Base-by-base conservation (phyloP, 2,797 vertebrate genomes). In the Cichlasoma orientale region DNA sequence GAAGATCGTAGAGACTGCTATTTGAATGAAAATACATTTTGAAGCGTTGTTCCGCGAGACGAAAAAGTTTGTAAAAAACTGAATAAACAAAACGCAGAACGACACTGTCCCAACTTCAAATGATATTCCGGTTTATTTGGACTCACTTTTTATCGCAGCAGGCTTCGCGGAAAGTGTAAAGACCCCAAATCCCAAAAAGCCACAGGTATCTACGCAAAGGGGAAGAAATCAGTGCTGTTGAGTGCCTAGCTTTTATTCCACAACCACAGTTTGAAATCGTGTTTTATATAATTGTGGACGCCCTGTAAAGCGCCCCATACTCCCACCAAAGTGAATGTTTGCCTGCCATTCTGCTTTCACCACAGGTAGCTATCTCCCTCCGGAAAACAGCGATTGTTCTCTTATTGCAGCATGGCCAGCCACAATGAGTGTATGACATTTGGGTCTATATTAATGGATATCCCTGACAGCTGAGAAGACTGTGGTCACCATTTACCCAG, bases 201-300 rank as follows among this genome's bases (percentile, higher is more conserved):
- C 94, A 92, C 95, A 96, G 95, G 96, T 96, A 96, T 95, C 95
- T 91, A 93, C 90, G 95, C 95, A 94, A 96, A 96, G 75, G 47
- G 33, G 92, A 94, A 56, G 31, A 94, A 93, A 94, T 95, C 89
- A 91, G 90, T 86, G 92, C 85, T 86, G 87, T 96, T 93, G 92
- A 93, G 93, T 90, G 93, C 91, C 78, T 93, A 93, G 94, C 93
- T 94, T 95, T 96, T 93, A 95, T 95, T 94, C 92, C 33, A 58
- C 95, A 96, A 95, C 93, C 92, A 52, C 88, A 89, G 47, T 72
- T 95, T 93, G 93, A 92, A 93, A 94, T 94, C 95, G 89, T 94
- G 72, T 84, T 96, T 89, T 86, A 75, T 78, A 85, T 27, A 75
- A 80, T 86, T 56, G 55, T 80, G 74, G 74, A 78, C 63, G 36